Conservation (phyloP, 2,888 invertebrate species). For the Trichopoda pennipes region DNA sequence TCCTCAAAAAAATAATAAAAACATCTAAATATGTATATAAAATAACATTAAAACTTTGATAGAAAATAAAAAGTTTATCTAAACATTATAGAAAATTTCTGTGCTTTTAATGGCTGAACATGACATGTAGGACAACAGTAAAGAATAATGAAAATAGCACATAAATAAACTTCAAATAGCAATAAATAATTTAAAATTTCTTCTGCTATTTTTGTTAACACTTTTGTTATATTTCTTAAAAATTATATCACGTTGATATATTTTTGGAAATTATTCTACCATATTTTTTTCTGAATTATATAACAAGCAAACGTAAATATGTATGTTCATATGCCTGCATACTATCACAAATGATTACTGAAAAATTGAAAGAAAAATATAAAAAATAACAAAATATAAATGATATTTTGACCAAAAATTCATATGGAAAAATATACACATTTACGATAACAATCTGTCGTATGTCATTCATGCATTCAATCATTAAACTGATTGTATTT, state of each 20-base stretch:
- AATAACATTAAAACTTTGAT: too few species aligned
- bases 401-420: slow-evolving; percentile 42
- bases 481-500: slow-evolving; percentile 58
- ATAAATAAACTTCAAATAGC: not conserved
- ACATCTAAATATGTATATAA: too few species aligned
- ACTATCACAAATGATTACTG: not conserved
- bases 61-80: too few species aligned
- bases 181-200: not conserved
- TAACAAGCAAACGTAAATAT: slow-evolving; percentile 29
- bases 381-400: slow-evolving; percentile 1
- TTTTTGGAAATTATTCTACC: slow-evolving; percentile 48
- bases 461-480: slow-evolving; percentile 59
- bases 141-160: too few species aligned
- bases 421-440: slow-evolving; percentile 17
- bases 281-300: slow-evolving; percentile 34
- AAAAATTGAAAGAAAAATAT: not conserved
- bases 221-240: not conserved
- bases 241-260: slow-evolving; percentile 61
- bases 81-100: too few species aligned
- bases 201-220: not conserved
- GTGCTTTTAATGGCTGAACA: too few species aligned
- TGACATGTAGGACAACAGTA: too few species aligned
- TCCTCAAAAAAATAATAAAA: too few species aligned
- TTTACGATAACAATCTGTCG: slow-evolving; percentile 49
- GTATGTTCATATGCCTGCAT: not conserved